A percentile compares a stretch with the other conserved stretches of the same genome.
phyloP scores from a whole-genome alignment of 2,797 vertebrate species.

The Pogoniulus pusillus region DNA sequence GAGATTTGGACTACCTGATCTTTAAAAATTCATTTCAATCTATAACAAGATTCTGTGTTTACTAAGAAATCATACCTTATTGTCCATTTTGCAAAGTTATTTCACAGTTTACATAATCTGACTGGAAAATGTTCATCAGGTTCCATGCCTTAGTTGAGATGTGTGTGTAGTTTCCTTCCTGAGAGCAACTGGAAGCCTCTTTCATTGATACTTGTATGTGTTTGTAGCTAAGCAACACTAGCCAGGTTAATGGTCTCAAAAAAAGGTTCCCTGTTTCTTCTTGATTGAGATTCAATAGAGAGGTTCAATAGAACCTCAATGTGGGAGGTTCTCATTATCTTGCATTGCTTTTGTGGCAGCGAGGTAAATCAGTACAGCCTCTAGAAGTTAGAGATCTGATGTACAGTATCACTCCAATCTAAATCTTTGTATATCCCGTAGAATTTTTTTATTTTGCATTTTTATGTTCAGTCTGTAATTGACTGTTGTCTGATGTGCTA shows the following conservation, averaged over 20 bases:
- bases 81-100: background rate
- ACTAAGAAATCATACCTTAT: background rate
- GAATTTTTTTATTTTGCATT: background rate
- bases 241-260: background rate
- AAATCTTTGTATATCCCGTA: background rate
- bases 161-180: background rate
- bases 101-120: background rate
- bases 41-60: background rate
- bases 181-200: background rate
- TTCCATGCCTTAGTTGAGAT: background rate
- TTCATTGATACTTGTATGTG: background rate
- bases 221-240: background rate
- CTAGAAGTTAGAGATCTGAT: background rate
- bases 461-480: background rate
- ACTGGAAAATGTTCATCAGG: background rate
- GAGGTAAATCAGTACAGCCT: background rate
- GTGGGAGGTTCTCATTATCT: background rate
- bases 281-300: background rate
- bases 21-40: background rate
- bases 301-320: background rate
- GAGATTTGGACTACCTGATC: background rate
- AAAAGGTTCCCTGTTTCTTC: background rate
- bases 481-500: background rate
- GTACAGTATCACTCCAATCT: background rate
- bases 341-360: background rate